A percentile compares a stretch with the other conserved stretches of the same genome.
Evolutionary conservation across 2,888 invertebrate genomes (phyloP).

Genomic region (Girardia tigrina): DNA sequence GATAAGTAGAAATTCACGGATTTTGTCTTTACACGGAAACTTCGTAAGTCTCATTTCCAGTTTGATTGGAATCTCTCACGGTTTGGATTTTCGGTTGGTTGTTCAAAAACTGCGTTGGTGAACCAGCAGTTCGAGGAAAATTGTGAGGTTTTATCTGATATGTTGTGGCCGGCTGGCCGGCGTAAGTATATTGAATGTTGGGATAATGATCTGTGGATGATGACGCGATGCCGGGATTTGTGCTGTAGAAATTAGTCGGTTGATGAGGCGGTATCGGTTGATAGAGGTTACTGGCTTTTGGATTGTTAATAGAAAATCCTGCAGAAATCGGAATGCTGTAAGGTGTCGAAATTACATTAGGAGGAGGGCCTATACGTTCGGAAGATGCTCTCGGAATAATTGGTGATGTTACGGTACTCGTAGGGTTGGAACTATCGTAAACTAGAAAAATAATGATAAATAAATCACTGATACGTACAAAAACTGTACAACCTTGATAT

Average conservation of each 20-base stretch:
- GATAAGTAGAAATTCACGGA: too few relatives aligned
- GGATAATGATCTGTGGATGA: constrained; percentile 19
- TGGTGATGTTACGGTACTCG: constrained; percentile 8
- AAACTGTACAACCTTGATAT: neutral
- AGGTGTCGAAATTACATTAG: neutral
- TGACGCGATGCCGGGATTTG: neutral
- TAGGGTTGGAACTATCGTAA: neutral
- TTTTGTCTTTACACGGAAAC: neutral
- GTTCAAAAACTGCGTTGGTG: neutral
- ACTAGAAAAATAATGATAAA: neutral
- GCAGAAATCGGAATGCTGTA: neutral
- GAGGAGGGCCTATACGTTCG: neutral
- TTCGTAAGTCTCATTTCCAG: constrained; percentile 7
- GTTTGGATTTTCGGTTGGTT: constrained; percentile 5
- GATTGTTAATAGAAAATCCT: neutral
- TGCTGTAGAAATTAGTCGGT: neutral
- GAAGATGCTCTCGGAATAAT: constrained; percentile 9
- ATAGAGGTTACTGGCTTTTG: neutral
- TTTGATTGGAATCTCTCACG: neutral
- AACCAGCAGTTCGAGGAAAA: neutral
- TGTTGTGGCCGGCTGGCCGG: neutral
- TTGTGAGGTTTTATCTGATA: constrained; percentile 8
- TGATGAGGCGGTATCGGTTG: neutral
- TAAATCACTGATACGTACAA: neutral
- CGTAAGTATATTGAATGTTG: constrained; percentile 7